Evolutionary conservation across 2,113 vertebrate species (phyloP).

Genomic region (Recurvirostra avosetta): DNA sequence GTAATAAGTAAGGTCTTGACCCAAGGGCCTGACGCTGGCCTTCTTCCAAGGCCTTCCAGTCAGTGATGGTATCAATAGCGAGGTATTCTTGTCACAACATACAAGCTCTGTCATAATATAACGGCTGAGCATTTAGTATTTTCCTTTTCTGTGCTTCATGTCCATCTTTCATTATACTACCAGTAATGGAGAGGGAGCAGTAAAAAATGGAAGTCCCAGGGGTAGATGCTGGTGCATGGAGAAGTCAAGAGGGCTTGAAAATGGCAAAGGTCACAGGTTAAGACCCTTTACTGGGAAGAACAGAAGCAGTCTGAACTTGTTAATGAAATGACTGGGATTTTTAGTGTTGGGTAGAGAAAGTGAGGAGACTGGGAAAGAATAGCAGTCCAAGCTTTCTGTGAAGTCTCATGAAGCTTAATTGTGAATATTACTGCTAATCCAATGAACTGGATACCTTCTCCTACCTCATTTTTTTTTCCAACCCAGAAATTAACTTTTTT

Average conservation of each 20-base stretch:
- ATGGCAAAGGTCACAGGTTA: slow-evolving; percentile 65
- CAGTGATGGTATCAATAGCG: background rate
- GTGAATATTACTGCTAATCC: background rate
- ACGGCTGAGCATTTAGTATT: background rate
- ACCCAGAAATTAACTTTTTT: background rate
- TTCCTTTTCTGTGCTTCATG: background rate
- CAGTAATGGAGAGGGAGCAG: slow-evolving; percentile 11
- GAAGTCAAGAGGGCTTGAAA: slow-evolving; percentile 33
- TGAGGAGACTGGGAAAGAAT: background rate
- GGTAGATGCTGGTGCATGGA: background rate
- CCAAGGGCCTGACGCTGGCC: background rate
- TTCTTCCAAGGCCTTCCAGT: background rate
- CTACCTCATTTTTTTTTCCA: background rate
- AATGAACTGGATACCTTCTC: background rate
- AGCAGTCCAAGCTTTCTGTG: background rate
- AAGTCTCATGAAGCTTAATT: background rate
- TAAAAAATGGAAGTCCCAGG: slow-evolving; percentile 33
- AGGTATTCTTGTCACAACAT: background rate
- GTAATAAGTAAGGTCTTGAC: background rate
- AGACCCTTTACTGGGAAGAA: slow-evolving; percentile 40
- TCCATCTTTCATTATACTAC: background rate
- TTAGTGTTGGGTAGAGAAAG: background rate
- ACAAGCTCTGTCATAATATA: background rate
- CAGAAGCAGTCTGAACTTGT: slow-evolving; percentile 65
- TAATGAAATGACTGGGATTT: slow-evolving; percentile 42